Conservation (phyloP, 2,797 vertebrate genomes). For the Chelonia mydas region DNA sequence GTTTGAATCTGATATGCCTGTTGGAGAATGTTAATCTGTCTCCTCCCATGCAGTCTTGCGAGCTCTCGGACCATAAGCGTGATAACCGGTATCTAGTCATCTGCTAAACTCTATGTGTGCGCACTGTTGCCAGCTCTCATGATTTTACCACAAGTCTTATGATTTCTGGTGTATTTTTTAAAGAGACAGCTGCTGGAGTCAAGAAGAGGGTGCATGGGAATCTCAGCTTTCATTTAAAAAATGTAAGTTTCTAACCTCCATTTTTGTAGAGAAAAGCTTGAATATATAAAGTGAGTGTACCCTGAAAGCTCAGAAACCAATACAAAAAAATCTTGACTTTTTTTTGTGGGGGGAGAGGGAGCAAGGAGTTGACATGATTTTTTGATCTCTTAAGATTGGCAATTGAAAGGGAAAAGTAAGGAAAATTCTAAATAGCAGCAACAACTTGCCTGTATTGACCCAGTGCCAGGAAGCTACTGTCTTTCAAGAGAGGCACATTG, state of each 20-base stretch:
- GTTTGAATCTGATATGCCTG: background rate
- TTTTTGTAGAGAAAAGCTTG: background rate
- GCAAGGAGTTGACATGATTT: background rate
- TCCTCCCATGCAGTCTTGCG: background rate
- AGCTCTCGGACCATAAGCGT: too few relatives aligned
- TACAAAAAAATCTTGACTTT: background rate
- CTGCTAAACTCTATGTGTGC: background rate
- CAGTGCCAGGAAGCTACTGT: conserved; percentile 24
- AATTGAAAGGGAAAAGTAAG: background rate
- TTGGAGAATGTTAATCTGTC: too few relatives aligned
- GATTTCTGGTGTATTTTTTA: background rate
- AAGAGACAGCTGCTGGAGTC: background rate
- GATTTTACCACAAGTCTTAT: background rate
- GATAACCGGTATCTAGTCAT: background rate
- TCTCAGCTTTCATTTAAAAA: background rate
- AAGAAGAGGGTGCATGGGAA: background rate
- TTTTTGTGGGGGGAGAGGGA: background rate
- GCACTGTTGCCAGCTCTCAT: too few relatives aligned
- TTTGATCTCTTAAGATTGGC: background rate
- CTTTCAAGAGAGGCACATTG: conserved; percentile 23
- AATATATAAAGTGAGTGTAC: background rate
- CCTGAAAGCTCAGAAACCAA: conserved; percentile 7
- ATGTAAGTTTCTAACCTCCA: background rate
- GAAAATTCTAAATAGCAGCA: background rate
- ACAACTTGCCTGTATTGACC: background rate